These are phyloP conservation scores for Tenthredo livida DNA, from an alignment of 2,888 invertebrate genomes.

Conservation along the genomic window DNA sequence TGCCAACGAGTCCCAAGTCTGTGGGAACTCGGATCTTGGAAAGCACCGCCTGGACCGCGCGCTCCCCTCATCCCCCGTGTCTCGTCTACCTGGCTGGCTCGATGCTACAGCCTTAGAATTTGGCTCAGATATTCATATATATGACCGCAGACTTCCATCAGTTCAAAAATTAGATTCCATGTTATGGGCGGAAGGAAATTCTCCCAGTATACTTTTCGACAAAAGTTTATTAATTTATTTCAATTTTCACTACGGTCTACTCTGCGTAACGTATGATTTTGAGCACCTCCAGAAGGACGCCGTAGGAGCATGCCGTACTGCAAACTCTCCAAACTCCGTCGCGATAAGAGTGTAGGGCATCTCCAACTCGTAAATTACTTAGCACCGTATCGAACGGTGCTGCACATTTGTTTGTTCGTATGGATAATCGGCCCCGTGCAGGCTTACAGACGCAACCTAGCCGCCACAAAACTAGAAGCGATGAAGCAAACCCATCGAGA, in stretches of 20 bases:
- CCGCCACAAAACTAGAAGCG: background rate
- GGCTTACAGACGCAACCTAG: background rate
- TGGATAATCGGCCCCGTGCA: conserved; percentile 12
- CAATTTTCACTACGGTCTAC: background rate
- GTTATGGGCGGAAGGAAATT: background rate
- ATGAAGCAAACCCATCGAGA: conserved; percentile 7
- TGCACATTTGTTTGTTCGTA: conserved; percentile 23
- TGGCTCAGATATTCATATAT: conserved; percentile 1
- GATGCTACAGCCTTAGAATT: background rate
- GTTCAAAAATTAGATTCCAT: conserved; percentile 1
- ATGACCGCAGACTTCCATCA: background rate
- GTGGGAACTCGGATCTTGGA: conserved; percentile 53
- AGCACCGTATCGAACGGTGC: conserved; percentile 22
- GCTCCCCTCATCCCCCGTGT: conserved; percentile 38
- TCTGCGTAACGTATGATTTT: background rate
- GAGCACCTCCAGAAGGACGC: background rate
- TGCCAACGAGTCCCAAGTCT: conserved; percentile 53
- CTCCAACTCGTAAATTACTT: conserved; percentile 34
- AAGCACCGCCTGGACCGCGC: conserved; percentile 46
- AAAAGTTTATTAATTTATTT: background rate
- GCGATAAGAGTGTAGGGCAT: conserved; percentile 39
- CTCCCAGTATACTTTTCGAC: background rate
- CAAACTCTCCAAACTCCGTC: background rate
- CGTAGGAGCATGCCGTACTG: background rate
- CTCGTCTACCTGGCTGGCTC: conserved; percentile 39